Conservation (phyloP, 1,140 invertebrate genomes). For the Nebria ingens region DNA sequence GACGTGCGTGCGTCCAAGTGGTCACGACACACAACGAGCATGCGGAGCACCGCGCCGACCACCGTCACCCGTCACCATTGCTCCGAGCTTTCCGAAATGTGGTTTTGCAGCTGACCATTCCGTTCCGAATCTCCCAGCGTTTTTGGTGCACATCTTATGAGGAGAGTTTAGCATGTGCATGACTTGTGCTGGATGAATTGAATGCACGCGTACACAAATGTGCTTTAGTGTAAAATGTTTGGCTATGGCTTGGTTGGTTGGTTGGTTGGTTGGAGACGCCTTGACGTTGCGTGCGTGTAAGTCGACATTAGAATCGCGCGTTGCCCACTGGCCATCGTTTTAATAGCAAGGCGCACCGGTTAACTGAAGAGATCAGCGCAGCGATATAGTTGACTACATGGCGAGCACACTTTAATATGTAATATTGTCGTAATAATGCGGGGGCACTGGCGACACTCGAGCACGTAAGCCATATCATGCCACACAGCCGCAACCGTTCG, state of each 20-base stretch:
- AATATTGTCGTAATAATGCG: constrained; percentile 26
- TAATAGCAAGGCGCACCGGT: constrained; percentile 25
- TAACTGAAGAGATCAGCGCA: constrained; percentile 26
- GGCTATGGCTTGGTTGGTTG: no score
- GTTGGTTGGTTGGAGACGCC: no score
- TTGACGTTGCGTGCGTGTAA: background rate
- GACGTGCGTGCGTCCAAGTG: constrained; percentile 17
- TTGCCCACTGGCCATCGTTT: constrained; percentile 24
- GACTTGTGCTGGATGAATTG: no score
- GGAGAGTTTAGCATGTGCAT: no score
- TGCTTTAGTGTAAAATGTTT: no score
- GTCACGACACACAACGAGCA: constrained; percentile 21
- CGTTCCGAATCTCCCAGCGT: no score
- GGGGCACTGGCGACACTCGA: constrained; percentile 17
- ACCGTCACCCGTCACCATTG: constrained; percentile 15
- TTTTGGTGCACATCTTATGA: no score
- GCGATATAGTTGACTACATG: constrained; percentile 20
- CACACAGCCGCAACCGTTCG: background rate
- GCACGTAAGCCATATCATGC: constrained; percentile 19
- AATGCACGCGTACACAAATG: no score
- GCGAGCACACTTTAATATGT: constrained; percentile 12
- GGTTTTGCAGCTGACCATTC: no score
- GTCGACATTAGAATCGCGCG: constrained; percentile 1
- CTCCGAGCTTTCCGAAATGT: no score
- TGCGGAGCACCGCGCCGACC: constrained; percentile 13